These are phyloP conservation scores for Caenorhabditis sinica DNA, from an alignment of 2,888 invertebrate genomes.

Conservation along the genomic window DNA sequence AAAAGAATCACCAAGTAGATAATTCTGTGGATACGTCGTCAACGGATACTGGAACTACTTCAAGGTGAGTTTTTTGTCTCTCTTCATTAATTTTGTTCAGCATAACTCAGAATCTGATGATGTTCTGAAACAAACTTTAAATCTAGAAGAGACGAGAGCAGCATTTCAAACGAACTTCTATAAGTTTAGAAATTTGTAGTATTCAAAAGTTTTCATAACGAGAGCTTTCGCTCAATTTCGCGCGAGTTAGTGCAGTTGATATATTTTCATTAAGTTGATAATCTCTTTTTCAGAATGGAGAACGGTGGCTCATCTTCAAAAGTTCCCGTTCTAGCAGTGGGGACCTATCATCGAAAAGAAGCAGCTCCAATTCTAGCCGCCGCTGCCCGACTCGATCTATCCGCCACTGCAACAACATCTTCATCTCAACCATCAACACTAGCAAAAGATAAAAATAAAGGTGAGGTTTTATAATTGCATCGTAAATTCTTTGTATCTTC, in stretches of 20 bases:
- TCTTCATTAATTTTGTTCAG: too few species aligned
- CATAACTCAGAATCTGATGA: too few species aligned
- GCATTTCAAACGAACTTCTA: too few species aligned
- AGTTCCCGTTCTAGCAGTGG: conserved; percentile 60
- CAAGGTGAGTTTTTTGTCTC: conserved; percentile 35
- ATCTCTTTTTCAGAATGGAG: conserved; percentile 53
- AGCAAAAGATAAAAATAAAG: conserved; percentile 43
- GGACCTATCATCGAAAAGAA: conserved; percentile 66
- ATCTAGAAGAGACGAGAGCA: too few species aligned
- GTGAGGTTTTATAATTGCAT: conserved; percentile 11
- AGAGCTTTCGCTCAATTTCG: too few species aligned
- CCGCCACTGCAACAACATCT: conserved; percentile 9
- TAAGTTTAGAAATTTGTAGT: too few species aligned
- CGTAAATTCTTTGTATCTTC: background rate
- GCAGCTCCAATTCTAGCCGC: conserved; percentile 65
- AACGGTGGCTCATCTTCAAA: conserved; percentile 21
- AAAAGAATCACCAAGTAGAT: conserved; percentile 12
- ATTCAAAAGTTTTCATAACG: too few species aligned
- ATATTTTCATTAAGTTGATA: too few species aligned
- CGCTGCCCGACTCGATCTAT: conserved; percentile 49
- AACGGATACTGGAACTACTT: conserved; percentile 51
- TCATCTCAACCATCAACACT: background rate
- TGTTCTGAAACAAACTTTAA: too few species aligned
- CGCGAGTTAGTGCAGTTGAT: too few species aligned
- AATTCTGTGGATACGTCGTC: conserved; percentile 44